These are phyloP conservation scores for Pterocles burchelli DNA, from an alignment of 2,113 vertebrate genomes.

Conservation along the genomic window DNA sequence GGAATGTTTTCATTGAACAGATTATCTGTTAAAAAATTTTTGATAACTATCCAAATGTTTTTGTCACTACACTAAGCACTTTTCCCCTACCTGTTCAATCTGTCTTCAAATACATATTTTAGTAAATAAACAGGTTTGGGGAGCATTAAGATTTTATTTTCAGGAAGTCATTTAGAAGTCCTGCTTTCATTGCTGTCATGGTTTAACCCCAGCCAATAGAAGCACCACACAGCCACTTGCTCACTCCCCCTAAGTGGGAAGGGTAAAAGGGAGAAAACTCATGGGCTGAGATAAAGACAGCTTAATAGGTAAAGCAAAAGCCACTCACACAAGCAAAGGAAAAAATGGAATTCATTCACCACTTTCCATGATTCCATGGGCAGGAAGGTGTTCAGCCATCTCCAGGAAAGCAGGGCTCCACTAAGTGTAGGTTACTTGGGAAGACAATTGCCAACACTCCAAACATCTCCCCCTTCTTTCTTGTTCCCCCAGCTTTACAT, in stretches of 20 bases:
- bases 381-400: too few relatives aligned
- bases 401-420: too few relatives aligned
- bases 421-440: too few relatives aligned
- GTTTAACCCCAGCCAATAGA: background rate
- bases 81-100: background rate
- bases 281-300: background rate
- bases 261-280: background rate
- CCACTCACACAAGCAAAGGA: too few relatives aligned
- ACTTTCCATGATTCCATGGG: too few relatives aligned
- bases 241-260: rapidly evolving
- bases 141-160: background rate
- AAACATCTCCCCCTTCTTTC: too few relatives aligned
- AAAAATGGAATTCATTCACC: too few relatives aligned
- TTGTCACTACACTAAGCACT: background rate
- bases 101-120: background rate
- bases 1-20: background rate
- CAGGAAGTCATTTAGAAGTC: background rate
- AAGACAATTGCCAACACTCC: too few relatives aligned
- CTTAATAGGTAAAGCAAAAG: background rate
- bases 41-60: background rate
- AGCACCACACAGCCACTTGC: rapidly evolving
- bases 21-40: background rate
- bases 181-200: rapidly evolving
- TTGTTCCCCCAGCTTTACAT: too few relatives aligned
- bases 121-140: background rate